Evolutionary conservation across 2,888 invertebrate genomes (phyloP), one percentile per base, ranked within the genome.

Genomic region (Sarcophaga rosellei): DNA sequence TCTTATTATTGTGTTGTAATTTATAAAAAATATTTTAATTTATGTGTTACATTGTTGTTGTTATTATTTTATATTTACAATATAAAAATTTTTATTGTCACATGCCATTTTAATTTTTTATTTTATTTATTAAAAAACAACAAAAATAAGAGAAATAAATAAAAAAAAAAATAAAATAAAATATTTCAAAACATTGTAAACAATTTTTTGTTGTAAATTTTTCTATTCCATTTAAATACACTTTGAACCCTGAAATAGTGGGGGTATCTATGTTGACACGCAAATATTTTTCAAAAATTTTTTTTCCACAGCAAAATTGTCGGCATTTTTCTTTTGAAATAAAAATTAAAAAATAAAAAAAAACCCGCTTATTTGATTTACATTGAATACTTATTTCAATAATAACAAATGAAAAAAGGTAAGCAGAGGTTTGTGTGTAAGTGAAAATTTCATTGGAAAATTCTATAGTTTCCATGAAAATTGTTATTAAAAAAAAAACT

Each of bases 301-400:
- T 53, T 53, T 53, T 84, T 84, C 81, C 81, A 81, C 81, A 45
- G 74, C 44, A 81, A 86, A 74, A 69, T 53, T 75, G 74, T 81
- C 86, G 84, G 74, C 78, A 70, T 69, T 74, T 63, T 66, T 69
- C 10, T n/a, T 63, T 23, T 25, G 45, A 75, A 81, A 81, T 44
- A 61, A 23, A 11, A 70, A 66, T 53, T 65, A 15, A 44, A 12
- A 53, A 53, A 15, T 65, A 12, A 53, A 53, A 15, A 15, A 47
- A 12, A 15, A 53, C 15, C 15, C 35, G 35, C 35, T 35, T 2
- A 35, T 35, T 35, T 35, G 35, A 35, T 35, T 35, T 35, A 35
- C 10, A 35, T 8, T 35, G 35, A 35, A 35, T 35, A 35, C 3
- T 35, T 35, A 35, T 35, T 8, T 35, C 35, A 35, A 35, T 35